Conservation (phyloP, 2,888 invertebrate genomes). For the Erannis defoliaria region DNA sequence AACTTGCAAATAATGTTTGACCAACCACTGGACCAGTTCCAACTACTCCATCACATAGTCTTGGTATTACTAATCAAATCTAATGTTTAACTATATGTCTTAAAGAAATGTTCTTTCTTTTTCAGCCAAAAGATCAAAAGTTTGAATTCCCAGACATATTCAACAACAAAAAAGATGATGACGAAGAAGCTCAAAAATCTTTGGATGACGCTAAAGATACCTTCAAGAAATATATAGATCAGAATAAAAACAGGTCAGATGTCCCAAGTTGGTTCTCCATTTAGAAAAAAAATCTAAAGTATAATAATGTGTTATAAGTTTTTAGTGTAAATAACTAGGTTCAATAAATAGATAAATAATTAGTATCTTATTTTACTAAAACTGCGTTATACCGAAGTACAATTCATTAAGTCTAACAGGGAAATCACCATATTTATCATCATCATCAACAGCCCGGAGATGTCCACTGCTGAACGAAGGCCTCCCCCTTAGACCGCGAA, state of each 20-base stretch:
- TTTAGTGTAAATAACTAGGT: slow-evolving; percentile 20
- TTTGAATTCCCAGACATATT: slow-evolving; percentile 94
- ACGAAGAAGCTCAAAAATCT: slow-evolving; percentile 87
- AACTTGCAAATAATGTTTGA: too few species aligned
- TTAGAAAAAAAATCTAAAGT: slow-evolving; percentile 59
- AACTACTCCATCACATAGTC: too few species aligned
- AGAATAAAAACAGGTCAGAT: slow-evolving; percentile 89
- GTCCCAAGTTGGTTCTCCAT: slow-evolving; percentile 93
- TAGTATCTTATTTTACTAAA: neutral
- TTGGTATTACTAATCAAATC: too few species aligned
- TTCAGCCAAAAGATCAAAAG: slow-evolving; percentile 89
- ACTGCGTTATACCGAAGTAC: neutral
- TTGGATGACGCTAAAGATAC: slow-evolving; percentile 88
- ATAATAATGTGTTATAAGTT: neutral
- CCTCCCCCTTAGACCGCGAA: too few species aligned
- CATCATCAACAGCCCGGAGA: too few species aligned
- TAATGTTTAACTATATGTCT: too few species aligned
- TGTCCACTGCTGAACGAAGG: too few species aligned
- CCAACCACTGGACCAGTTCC: too few species aligned
- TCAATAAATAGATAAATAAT: slow-evolving; percentile 11
- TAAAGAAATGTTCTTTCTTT: neutral
- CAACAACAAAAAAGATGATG: slow-evolving; percentile 80
- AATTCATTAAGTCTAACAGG: neutral
- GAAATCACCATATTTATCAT: neutral
- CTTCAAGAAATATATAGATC: slow-evolving; percentile 86